phyloP scores from a whole-genome alignment of 2,113 vertebrate species.

The Gnathonemus echidnorhynchus region DNA sequence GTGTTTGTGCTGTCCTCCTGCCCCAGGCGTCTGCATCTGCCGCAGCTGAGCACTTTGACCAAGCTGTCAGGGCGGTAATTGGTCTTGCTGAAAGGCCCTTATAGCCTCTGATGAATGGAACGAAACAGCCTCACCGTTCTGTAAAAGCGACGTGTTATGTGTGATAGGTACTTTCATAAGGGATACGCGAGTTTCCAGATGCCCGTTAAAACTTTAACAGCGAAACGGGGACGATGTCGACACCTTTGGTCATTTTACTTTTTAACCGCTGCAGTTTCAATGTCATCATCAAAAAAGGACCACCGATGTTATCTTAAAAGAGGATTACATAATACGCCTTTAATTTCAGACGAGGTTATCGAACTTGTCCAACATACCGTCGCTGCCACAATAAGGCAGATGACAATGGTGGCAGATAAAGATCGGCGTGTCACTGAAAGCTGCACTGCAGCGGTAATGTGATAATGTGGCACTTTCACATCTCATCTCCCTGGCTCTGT shows the following conservation, averaged over 20 bases:
- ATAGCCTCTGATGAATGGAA: slow-evolving; percentile 1
- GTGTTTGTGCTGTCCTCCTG: background rate
- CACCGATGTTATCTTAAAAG: background rate
- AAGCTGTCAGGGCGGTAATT: background rate
- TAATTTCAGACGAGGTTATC: background rate
- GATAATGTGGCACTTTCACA: background rate
- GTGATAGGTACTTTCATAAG: background rate
- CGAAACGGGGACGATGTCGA: too few species aligned
- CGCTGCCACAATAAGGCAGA: background rate
- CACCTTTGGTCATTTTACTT: background rate
- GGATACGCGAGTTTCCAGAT: background rate
- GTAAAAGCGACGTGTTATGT: background rate
- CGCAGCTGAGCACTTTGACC: background rate
- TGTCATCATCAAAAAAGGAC: background rate
- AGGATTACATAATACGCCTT: background rate
- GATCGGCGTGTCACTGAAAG: background rate
- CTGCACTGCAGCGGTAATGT: background rate
- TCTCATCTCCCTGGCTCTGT: background rate
- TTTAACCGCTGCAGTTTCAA: background rate
- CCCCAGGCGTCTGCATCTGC: background rate
- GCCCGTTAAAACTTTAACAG: background rate
- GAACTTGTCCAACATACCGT: background rate
- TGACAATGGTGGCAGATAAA: background rate
- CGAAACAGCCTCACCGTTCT: background rate
- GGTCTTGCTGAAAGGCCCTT: background rate